Base-by-base conservation (phyloP, 2,888 invertebrate species). In the Andrena hattorfiana region DNA sequence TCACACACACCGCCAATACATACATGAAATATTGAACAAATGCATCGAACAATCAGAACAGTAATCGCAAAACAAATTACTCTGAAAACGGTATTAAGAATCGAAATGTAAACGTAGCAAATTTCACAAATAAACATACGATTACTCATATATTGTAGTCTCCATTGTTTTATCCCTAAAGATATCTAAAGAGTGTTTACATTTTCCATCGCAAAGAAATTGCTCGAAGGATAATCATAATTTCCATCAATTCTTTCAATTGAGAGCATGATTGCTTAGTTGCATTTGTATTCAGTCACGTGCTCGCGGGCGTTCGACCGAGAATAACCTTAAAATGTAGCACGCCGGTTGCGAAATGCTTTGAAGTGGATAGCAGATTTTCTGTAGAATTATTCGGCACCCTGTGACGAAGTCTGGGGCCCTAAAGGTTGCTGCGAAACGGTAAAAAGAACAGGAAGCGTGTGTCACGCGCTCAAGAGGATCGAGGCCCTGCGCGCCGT, bases 401-500 rank as follows among this genome's bases (percentile, higher is more conserved):
- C 16, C 56, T 63, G 30, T 10, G 4, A 35, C 0, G n/a, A 20
- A 2, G 28, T 49, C 32, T n/a, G 13, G 60, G 30, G 28, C 20
- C 4, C 54, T 16, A 69, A 42, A 75, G 77, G 64, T 68, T 28
- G 6, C 16, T 2, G 16, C 49, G 59, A 83, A 80, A 30, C 1
- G 2, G 0, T 63, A 73, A 81, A 83, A 86, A 84, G 42, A 51
- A 71, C 63, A 80, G 87, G 86, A 89, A 91, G 89, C 89, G 75
- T 80, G 42, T 86, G 91, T 92, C 92, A 92, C 92, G 92, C 90
- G 92, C 86, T 89, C 73, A 20, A 26, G 49, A 69, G 59, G 59
- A 59, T 74, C 71, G 86, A 75, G 84, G n/a, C 63, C 42, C 32
- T 83, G 85, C 80, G 73, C 51, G 30, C 13, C 13, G 48, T 32